Evolutionary conservation across 2,888 invertebrate species (phyloP), one percentile per base, ranked within the genome.

Genomic region (Volucella inflata): DNA sequence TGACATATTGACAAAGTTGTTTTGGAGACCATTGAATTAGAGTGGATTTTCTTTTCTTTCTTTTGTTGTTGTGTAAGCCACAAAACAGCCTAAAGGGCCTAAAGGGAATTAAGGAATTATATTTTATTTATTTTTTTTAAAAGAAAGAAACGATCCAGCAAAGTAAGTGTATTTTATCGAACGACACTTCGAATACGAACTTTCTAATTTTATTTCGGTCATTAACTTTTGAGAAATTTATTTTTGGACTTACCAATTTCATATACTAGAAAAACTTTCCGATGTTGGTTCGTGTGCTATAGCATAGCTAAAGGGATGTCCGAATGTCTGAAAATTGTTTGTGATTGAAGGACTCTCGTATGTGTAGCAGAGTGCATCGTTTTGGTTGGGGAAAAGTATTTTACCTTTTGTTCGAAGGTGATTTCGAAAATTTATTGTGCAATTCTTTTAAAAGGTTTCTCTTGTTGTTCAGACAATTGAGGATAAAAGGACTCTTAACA

Each of bases 391-490:
- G 16, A 44, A 40, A 40, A n/a, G 17, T 59, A 8, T 9, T 38
- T n/a, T 42, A 16, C n/a, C 38, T 8, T 10, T 9, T 17, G 11
- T 0, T 14, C 3, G 1, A 21, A 65, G 12, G 57, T 48, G 6
- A 9, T 42, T 17, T 14, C 36, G 53, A 11, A 21, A 51, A n/a
- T 60, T 71, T 11, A 11, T 53, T 11, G 36, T 53, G 64, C 53
- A 70, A 65, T 78, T 57, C 65, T 71, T 64, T 57, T 64, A 55
- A 70, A 77, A 70, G 46, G 53, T 62, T 78, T 62, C 21, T 44
- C 2, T 51, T 60, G n/a, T 36, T 42, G 36, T 57, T 38, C 14
- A 8, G 12, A 12, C 2, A 8, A 44, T 12, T 30, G 6, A 30
- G 30, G 30, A 30, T 30, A 30, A 30, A 30, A 30, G 30, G 6